phyloP scores from a whole-genome alignment of 1,140 invertebrate genomes.

The Trichoplusia ni region DNA sequence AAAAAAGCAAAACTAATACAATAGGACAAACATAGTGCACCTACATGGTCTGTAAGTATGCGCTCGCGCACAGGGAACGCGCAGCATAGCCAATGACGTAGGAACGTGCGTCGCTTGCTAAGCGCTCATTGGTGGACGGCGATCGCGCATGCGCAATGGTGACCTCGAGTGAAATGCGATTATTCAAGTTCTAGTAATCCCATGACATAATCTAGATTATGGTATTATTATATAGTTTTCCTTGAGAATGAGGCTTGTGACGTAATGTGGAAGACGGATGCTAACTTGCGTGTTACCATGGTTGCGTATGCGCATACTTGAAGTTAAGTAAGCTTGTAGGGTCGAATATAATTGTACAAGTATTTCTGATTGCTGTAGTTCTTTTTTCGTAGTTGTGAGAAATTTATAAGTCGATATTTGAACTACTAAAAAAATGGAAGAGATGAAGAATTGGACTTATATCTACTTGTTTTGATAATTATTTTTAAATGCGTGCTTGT shows the following conservation, averaged over 20 bases:
- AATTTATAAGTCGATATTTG: too few species aligned
- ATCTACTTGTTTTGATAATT: too few species aligned
- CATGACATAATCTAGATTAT: slow-evolving; percentile 76
- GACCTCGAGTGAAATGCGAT: slow-evolving; percentile 65
- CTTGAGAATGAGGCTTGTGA: too few species aligned
- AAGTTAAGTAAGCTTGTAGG: too few species aligned
- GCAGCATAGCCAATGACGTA: slow-evolving; percentile 67
- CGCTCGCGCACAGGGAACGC: slow-evolving; percentile 57
- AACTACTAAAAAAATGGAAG: too few species aligned
- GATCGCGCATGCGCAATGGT: slow-evolving; percentile 24
- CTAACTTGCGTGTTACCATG: too few species aligned
- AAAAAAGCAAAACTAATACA: slow-evolving; percentile 22
- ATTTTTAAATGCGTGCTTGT: too few species aligned
- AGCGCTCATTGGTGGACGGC: slow-evolving; percentile 36
- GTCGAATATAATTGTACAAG: too few species aligned
- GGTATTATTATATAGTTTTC: slow-evolving; percentile 39
- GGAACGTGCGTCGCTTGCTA: slow-evolving; percentile 62
- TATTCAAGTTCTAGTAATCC: slow-evolving; percentile 75
- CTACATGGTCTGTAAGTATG: slow-evolving; percentile 67
- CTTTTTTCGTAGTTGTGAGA: too few species aligned
- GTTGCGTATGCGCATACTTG: too few species aligned
- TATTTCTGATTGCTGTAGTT: not conserved
- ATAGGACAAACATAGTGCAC: slow-evolving; percentile 63
- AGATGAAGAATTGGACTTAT: too few species aligned
- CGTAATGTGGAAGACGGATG: too few species aligned